Evolutionary conservation across 2,888 invertebrate genomes (phyloP), one percentile per base, ranked within the genome.

Genomic region (Mimachlamys varia): DNA sequence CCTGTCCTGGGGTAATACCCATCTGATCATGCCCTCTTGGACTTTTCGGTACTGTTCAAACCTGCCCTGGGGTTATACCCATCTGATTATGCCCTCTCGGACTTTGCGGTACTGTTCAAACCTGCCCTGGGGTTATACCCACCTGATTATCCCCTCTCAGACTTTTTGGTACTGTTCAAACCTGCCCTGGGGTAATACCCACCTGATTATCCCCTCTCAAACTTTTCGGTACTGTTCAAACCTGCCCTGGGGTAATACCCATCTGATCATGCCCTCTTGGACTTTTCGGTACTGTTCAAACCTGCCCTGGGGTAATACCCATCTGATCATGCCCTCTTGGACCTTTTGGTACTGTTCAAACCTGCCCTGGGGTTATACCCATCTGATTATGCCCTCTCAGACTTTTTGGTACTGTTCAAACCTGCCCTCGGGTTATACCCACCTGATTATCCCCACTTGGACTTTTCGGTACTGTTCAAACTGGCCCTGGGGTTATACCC

Each of bases 111-210:
- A 97, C 92, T 95, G 94, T 22, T 96, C 95, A 44, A 44, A 44
- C 44, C 4, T 44, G 44, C n/a, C 55, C n/a, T 5, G 17, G 17
- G 13, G 15, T 19, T 5, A 49, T 2, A 91, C 94, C 92, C 92
- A 96, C 96, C 95, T 95, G 91, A 98, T 98, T 95, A 98, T 98
- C 89, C 98, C 98, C 95, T 98, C 98, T 91, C 98, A 97, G 58
- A 98, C 97, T 94, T 97, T 97, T 95, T 97, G 97, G 94, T 91
- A 97, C 92, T 95, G 94, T 22, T 96, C 95, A 44, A 44, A 44
- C 44, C 4, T 44, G 44, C n/a, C 55, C n/a, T 5, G 17, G 17
- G 13, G 15, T 19, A 13, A 49, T 2, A 91, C 94, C 92, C 92
- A 96, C 96, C 95, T 95, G 91, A 98, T 98, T 95, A 98, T 98